These are phyloP conservation scores for Grus americana DNA, from an alignment of 2,113 vertebrate species.

Conservation along the genomic window DNA sequence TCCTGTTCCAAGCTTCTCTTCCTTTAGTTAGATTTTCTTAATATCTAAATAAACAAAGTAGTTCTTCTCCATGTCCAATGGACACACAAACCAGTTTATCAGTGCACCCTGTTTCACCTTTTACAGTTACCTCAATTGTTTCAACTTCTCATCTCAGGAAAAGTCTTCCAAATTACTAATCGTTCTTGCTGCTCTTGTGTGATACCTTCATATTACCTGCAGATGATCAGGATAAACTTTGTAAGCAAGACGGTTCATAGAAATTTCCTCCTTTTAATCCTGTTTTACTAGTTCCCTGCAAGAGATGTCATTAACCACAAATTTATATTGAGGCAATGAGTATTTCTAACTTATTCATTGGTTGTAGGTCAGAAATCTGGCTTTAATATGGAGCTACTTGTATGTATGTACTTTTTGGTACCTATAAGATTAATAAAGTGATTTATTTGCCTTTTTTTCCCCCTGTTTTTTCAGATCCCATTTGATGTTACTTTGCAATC, in stretches of 20 bases:
- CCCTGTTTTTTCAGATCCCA: constrained; percentile 73
- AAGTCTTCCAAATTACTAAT: neutral
- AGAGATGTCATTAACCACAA: neutral
- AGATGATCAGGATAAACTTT: neutral
- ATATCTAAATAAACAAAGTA: neutral
- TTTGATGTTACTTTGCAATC: constrained; percentile 75
- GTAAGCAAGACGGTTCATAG: neutral
- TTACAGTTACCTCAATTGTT: neutral
- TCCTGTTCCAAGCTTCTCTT: neutral
- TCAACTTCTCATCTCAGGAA: neutral
- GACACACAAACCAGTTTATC: neutral
- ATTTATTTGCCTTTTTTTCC: neutral
- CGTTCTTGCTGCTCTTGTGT: neutral
- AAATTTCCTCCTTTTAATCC: neutral
- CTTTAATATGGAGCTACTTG: neutral
- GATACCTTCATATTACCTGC: neutral
- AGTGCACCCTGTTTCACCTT: neutral
- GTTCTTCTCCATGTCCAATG: neutral
- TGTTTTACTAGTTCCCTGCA: neutral
- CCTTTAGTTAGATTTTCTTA: neutral
- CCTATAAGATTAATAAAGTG: neutral
- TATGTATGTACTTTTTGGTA: neutral
- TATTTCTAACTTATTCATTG: neutral
- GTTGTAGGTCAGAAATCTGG: neutral
- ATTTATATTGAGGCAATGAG: neutral